phyloP scores from a whole-genome alignment of 1,140 invertebrate genomes.

The Heliothis virescens region DNA sequence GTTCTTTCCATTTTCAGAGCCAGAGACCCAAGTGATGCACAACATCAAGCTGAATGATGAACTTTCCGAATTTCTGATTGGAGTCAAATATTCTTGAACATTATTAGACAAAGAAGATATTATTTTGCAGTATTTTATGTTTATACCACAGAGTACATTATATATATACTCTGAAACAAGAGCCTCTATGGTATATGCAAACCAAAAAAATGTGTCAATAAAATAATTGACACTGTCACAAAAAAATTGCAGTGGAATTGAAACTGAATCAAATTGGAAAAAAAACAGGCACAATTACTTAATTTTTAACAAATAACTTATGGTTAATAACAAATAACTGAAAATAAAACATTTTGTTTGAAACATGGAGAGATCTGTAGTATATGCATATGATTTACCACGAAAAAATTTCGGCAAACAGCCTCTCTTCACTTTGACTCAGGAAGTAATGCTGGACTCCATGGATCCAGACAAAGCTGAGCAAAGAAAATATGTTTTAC shows the following conservation, averaged over 20 bases:
- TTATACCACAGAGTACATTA: too few relatives aligned
- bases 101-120: too few relatives aligned
- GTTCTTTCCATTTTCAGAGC: neutral
- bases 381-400: slow-evolving; percentile 88
- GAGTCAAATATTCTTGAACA: slow-evolving; percentile 3
- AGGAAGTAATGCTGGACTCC: slow-evolving; percentile 90
- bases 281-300: too few relatives aligned
- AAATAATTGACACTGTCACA: too few relatives aligned
- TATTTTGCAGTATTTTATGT: too few relatives aligned
- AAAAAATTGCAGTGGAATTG: neutral
- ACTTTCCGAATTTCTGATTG: slow-evolving; percentile 18
- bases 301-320: too few relatives aligned
- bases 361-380: slow-evolving; percentile 53
- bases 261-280: neutral
- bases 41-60: slow-evolving; percentile 23
- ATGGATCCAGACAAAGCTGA: slow-evolving; percentile 89
- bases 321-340: too few relatives aligned
- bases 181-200: too few relatives aligned
- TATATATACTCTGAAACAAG: too few relatives aligned
- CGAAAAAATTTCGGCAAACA: slow-evolving; percentile 89
- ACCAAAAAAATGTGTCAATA: too few relatives aligned
- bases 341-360: too few relatives aligned
- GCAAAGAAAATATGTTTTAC: slow-evolving; percentile 89
- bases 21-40: neutral
- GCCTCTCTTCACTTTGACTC: slow-evolving; percentile 90